phyloP scores from a whole-genome alignment of 2,797 vertebrate species.

The Myripristis jacobus region DNA sequence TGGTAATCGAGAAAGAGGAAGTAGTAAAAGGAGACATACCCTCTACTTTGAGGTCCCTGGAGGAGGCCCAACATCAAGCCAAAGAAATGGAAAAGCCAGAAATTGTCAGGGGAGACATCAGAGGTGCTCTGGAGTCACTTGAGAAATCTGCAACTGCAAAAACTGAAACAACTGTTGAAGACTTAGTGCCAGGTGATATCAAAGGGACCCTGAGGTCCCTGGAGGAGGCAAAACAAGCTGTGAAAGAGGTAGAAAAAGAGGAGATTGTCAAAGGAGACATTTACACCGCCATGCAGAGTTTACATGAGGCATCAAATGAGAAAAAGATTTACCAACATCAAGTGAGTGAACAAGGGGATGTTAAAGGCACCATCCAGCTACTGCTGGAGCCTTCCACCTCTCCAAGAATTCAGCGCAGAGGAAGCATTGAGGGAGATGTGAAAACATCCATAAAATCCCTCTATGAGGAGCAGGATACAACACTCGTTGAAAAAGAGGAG shows the following conservation, averaged over 20 bases:
- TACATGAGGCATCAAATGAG: constrained; percentile 81
- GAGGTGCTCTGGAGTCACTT: constrained; percentile 87
- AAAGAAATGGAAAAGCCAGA: constrained; percentile 87
- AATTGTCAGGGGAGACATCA: constrained; percentile 87
- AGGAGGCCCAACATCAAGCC: constrained; percentile 85
- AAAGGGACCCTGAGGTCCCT: constrained; percentile 88
- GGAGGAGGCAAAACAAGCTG: constrained; percentile 84
- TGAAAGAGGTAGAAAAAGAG: constrained; percentile 86
- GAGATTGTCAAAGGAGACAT: constrained; percentile 83
- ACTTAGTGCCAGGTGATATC: constrained; percentile 88
- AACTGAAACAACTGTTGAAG: constrained; percentile 84
- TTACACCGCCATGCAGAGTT: constrained; percentile 78
- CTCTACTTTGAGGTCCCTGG: constrained; percentile 86
- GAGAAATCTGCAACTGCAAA: constrained; percentile 87
- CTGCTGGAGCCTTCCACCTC: constrained; percentile 82
- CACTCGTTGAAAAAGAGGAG: constrained; percentile 81
- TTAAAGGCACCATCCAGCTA: constrained; percentile 84
- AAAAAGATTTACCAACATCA: constrained; percentile 82
- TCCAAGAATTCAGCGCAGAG: constrained; percentile 72
- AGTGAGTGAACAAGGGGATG: constrained; percentile 81
- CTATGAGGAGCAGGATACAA: constrained; percentile 78
- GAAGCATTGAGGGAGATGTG: constrained; percentile 77
- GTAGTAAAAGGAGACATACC: constrained; percentile 87
- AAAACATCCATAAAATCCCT: constrained; percentile 84
- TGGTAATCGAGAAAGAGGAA: constrained; percentile 87